Base-by-base conservation (phyloP, 2,888 invertebrate species). In the Eristalis intricaria region DNA sequence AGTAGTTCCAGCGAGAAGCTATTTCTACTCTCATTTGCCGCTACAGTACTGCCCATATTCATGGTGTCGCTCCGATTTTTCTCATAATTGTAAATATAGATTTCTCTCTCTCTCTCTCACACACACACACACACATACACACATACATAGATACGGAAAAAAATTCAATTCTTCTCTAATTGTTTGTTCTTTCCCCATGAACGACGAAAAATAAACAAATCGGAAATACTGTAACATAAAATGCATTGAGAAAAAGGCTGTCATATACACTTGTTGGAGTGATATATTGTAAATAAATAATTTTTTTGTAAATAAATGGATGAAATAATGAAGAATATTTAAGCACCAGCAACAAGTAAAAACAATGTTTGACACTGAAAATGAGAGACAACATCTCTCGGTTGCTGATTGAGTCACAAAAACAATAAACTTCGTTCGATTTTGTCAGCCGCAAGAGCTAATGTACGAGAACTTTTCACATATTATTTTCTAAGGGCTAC, bases 1-100 rank as follows among this genome's bases (percentile, higher is more conserved):
- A 97, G 97, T 90, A 95, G 95, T 89, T 95, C 95, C n/a, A 91
- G 92, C 89, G 95, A 92, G 69, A 91, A 92, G 19, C 88, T 92
- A 40, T 92, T 92, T 82, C 90, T 92, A 40, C 87, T 92, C 29
- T 92, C 92, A 29, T 92, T 92, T 82, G 90, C 90, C 77, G 90
- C 90, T 78, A 91, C 92, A 85, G 80, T 92, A 32, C 89, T 92
- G 89, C 89, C 92, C 73, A 89, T 92, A 0, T 90, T 92, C 19
- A 91, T 91, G 75, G 91, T 90, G 89, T 91, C 91, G 61, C 93
- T 92, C 90, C 92, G 92, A 90, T 91, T 83, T 80, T 79, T 87
- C 71, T 87, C 87, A 80, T 87, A 87, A 87, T 87, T 80, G 83
- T 80, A 87, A 84, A 76, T 65, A 38, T 15, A 70, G n/a, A 2